phyloP scores from a whole-genome alignment of 1,140 invertebrate genomes.

The Archegozetes longisetosus region DNA sequence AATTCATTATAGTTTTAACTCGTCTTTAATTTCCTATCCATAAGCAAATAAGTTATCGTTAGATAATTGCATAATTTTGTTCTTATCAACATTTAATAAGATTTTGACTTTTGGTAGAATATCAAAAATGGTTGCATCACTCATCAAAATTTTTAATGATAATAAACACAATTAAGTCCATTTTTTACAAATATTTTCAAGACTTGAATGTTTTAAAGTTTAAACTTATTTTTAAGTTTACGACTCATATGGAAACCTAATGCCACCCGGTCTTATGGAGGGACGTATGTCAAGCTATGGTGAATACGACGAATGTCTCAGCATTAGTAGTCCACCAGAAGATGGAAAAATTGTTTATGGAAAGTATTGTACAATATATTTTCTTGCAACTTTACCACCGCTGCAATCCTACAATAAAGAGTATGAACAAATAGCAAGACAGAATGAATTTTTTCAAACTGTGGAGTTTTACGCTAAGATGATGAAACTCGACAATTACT shows the following conservation, averaged over 20 bases:
- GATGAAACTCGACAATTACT: background rate
- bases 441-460: background rate
- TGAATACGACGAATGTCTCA: conserved; percentile 3
- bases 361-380: background rate
- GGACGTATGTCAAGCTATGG: background rate
- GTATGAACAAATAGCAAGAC: background rate
- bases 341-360: conserved; percentile 1
- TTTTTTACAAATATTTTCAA: no score
- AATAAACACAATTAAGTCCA: no score
- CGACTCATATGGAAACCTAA: conserved; percentile 7
- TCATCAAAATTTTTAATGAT: no score
- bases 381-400: background rate
- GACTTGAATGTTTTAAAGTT: no score
- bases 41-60: no score
- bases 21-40: no score
- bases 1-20: no score
- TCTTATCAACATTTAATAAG: no score
- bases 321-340: background rate
- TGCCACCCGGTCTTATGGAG: background rate
- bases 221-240: no score
- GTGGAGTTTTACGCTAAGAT: background rate
- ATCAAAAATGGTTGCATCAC: no score
- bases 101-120: no score
- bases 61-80: no score
- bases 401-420: background rate